Conservation (phyloP, 53 echinoderm and acorn worm species). For the Echinometra lucunter region DNA sequence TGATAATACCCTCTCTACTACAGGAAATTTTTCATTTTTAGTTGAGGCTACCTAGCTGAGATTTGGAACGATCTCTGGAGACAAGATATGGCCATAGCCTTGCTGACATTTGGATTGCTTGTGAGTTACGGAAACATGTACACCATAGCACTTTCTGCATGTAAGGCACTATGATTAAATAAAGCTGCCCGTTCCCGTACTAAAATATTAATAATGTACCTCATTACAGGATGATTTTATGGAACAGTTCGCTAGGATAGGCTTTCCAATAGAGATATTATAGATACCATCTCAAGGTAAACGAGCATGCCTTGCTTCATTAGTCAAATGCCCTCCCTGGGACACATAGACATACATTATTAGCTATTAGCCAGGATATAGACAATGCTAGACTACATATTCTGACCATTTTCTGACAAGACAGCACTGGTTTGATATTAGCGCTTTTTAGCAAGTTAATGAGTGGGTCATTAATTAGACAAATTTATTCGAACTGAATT, state of each 20-base stretch:
- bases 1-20: no score
- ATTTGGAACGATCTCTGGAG: no score
- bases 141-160: no score
- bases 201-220: not conserved
- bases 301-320: conserved; percentile 12
- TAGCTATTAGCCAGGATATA: conserved; percentile 39
- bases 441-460: not conserved
- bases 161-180: not conserved
- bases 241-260: not conserved
- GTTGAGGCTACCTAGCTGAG: no score
- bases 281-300: not conserved
- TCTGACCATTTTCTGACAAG: not conserved
- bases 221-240: not conserved
- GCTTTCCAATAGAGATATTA: conserved; percentile 3
- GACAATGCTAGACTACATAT: not conserved
- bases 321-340: not conserved
- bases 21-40: no score
- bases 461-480: not conserved
- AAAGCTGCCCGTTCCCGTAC: not conserved
- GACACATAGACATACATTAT: conserved; percentile 12
- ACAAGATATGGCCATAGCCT: no score
- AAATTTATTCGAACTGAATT: no score
- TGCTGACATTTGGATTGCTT: no score
- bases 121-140: no score
- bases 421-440: not conserved